These are phyloP conservation scores for Ophioninae sp. DNA, from an alignment of 2,888 invertebrate species.

Conservation along the genomic window DNA sequence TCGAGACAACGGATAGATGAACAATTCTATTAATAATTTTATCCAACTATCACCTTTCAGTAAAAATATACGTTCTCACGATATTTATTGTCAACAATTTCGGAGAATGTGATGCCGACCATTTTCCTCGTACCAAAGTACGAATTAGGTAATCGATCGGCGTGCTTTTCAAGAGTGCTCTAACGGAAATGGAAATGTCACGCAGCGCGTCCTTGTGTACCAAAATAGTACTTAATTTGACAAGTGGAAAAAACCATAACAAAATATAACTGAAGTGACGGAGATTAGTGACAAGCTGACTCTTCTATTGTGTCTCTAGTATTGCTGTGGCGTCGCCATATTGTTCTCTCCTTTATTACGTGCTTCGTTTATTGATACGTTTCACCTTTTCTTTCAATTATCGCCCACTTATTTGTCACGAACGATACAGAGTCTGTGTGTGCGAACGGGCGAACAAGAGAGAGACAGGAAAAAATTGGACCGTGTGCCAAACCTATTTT, in stretches of 20 bases:
- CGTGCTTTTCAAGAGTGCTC: not conserved
- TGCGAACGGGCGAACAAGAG: not conserved
- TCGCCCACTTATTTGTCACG: not conserved
- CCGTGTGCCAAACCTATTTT: conserved; percentile 4
- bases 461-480: not conserved
- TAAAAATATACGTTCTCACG: not conserved
- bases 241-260: not conserved
- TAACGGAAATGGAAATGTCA: not conserved
- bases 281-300: not conserved
- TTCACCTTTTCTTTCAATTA: conserved; percentile 1
- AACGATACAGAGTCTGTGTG: conserved; percentile 6
- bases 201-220: conserved; percentile 6
- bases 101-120: not conserved
- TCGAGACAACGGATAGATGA: not conserved
- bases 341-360: conserved; percentile 26
- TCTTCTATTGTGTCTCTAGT: conserved; percentile 1
- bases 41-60: not conserved
- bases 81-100: not conserved
- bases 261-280: not conserved
- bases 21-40: not conserved
- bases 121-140: not conserved
- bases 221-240: not conserved
- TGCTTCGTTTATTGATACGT: conserved; percentile 7
- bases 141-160: not conserved
- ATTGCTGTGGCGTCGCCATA: conserved; percentile 36